Evolutionary conservation across 2,113 vertebrate species (phyloP), one percentile per base, ranked within the genome.

Genomic region (Cyphomyrus plagiostoma): DNA sequence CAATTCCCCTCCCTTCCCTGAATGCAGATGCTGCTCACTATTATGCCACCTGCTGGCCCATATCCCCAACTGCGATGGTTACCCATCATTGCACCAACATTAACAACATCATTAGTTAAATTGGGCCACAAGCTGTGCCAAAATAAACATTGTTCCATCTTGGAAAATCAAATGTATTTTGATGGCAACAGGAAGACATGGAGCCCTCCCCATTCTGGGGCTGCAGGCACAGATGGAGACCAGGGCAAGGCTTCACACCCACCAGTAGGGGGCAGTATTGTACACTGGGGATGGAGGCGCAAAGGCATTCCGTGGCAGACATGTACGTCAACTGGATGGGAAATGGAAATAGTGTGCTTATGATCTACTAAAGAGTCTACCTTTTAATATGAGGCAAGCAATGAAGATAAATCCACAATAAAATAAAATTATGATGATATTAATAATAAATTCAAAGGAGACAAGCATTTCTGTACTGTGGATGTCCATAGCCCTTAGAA

Each of bases 401-500:
- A 89, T 88, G 87, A 89, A 88, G 90, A 80, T 48, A 53, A 87
- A 48, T 82, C 21, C 17, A 87, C 66, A 23, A 53, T 35, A 39
- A 83, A 83, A 50, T 70, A 23, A 42, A 77, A 77, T 77, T 77
- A 77, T 77, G 70, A 74, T n/a, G n/a, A n/a, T n/a, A n/a, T n/a
- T 74, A 82, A 87, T 45, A 91, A 89, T 45, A 91, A 89, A 91
- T 86, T 77, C 50, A 88, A 91, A 92, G 88, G 90, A 92, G 90
- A 92, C 92, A 93, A 93, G 89, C 93, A 94, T 93, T 95, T 93
- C 93, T 95, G 94, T 95, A 93, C 92, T 93, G 94, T 95, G 93
- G 93, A 95, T 95, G 95, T 96, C 93, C 93, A 94, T 95, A 94
- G 94, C 93, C 95, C 93, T 95, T 96, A 95, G 90, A 88, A 88